Evolutionary conservation across 2,113 vertebrate genomes (phyloP), one percentile per base, ranked within the genome.

Genomic region (Stomatorhinus ivindoensis): DNA sequence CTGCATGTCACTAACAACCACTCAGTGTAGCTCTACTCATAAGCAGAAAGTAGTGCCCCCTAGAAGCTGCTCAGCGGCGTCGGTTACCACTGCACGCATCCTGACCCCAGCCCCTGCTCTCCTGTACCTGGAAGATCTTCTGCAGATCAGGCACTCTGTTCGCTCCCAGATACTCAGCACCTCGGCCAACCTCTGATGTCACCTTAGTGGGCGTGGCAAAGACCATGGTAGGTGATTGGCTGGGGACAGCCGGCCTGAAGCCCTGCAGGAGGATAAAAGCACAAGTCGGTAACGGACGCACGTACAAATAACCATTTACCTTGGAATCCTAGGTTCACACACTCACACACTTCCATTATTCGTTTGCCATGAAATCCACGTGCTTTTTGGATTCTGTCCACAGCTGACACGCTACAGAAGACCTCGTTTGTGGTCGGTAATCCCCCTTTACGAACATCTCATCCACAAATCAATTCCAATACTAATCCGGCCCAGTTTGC

Each of bases 91-190:
- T 15, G 27, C 27, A 17, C 11, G 13, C 44, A 19, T 51, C 31
- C 39, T 35, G n/a, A 85, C 50, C 10, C 53, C 58, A 27, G 24
- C 10, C 42, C 44, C 42, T 15, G 53, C 21, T 17, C 44, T 89
- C 11, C 7, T 10, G 85, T 94, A 98, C 98, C 98, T 99, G 98
- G 95, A 98, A 99, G 46, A 98, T 0, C 91, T 92, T 97, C 94
- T 98, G 98, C 31, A 98, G 90, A 39, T 97, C 96, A n/a, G 97
- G 96, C 87, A 98, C 97, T 92, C 90, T 96, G 95, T 98, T 98
- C 92, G 91, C 90, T 90, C 93, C 93, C 90, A 96, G 84, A 93
- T 94, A 96, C 91, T 97, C 90, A 61, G 91, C 94, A 58, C 91
- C 84, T 8, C 93, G 4, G 87, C 94, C 89, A 2, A 93, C 85